Evolutionary conservation across 2,888 invertebrate genomes (phyloP), one percentile per base, ranked within the genome.

Genomic region (Drosophila kambysellisi): DNA sequence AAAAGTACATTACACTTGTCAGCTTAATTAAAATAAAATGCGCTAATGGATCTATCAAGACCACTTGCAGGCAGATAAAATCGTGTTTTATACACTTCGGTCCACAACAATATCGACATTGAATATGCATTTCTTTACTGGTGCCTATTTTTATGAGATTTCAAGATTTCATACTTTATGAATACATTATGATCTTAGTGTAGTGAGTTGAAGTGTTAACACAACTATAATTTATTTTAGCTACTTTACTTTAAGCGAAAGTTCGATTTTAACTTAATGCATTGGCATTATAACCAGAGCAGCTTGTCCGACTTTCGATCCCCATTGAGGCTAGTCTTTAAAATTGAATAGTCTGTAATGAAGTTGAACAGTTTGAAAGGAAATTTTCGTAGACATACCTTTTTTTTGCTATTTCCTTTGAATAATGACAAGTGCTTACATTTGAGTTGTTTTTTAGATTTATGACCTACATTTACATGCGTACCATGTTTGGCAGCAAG

Each of bases 21-120:
- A 74, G 73, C 71, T 81, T 84, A 84, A 84, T 84, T 87, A 89
- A 81, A 83, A 87, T 81, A 74, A 76, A 87, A 81, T 74, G 66
- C 70, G 74, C 71, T 70, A 82, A 74, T 88, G 72, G 72, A 82
- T 79, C 51, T 25, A 35, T 17, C 12, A 53, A 59, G 63, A 30
- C 58, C 68, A 67, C 29, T 48, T 51, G 41, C 17, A 50, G 32
- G 17, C 15, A 39, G 46, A 12, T 56, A 53, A 35, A 3, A 33
- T 60, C 43, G 50, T 56, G 41, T 53, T 32, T 11, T 17, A 11
- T 30, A 46, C 62, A 68, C n/a, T 37, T 41, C 61, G 25, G 20
- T 3, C 7, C 33, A 58, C 7, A 9, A 11, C 29, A 29, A 63
- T 59, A 54, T 46, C 57, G 50, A 15, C 48, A 29, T 4, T 50